Evolutionary conservation across 2,113 vertebrate species (phyloP), one percentile per base, ranked within the genome.

Genomic region (Sclerurus mexicanus): DNA sequence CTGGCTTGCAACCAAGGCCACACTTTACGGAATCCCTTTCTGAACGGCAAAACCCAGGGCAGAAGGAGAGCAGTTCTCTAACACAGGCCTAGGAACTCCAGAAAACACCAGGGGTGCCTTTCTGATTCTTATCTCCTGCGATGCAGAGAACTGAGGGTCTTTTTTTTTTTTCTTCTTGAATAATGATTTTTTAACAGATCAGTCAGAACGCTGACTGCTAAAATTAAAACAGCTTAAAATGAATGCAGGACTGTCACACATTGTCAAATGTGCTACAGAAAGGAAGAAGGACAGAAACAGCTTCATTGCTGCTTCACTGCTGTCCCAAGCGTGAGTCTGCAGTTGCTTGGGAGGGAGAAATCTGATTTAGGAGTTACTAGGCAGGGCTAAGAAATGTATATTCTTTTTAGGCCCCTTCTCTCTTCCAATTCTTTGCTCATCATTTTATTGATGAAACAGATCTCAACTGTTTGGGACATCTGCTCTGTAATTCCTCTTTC

Each of bases 1-100:
- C 71, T 92, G 95, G 89, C 91, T 18, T 42, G 35, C 78, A 75
- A 91, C 74, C 93, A 97, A 95, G 73, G 37, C n/a, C 37, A 52
- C 23, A 6, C 60, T 94, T 92, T 3, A 15, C 24, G 76, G 93
- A 62, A 63, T 94, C 63, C 59, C 71, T 83, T 83, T 47, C 55
- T 59, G 82, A 50, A 56, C 0, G 44, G 78, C 62, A 78, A 35
- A 13, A 3, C 14, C 20, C 33, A 60, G 10, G 2, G 9, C 82
- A 67, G 69, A 52, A 89, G 47, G 58, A 37, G 66, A 47, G 33
- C 50, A 28, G 31, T 3, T 74, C 49, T 60, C 42, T 14, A 85
- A 59, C 30, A 35, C 31, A 44, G 49, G 85, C 33, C n/a, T 40
- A 35, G 14, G 31, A 80, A 88, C 59, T 78, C 23, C 22, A 83